Evolutionary conservation across 1,140 invertebrate species (phyloP).

Genomic region (Babylonia areolata): DNA sequence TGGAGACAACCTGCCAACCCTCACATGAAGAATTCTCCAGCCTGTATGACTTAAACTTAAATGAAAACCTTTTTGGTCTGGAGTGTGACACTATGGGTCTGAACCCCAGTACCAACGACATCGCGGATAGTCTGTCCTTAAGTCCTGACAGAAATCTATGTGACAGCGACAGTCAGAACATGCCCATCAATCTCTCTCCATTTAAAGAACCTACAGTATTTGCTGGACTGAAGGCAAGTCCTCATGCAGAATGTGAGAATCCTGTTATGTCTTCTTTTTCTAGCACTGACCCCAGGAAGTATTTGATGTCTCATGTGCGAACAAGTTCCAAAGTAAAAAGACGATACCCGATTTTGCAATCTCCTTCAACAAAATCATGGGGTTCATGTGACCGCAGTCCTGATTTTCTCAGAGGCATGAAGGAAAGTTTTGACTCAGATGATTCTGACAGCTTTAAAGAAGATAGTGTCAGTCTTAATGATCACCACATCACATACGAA

Average conservation of each 20-base stretch:
- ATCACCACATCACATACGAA: no score
- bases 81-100: conserved; percentile 43
- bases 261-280: no score
- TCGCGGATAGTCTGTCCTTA: conserved; percentile 47
- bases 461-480: no score
- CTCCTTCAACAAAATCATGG: no score
- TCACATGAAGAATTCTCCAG: conserved; percentile 28
- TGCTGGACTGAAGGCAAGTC: conserved; percentile 45
- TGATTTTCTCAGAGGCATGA: no score
- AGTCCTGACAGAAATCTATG: conserved; percentile 39
- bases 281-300: no score
- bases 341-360: no score
- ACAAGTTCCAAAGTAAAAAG: no score
- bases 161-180: conserved; percentile 42
- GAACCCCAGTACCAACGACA: conserved; percentile 39
- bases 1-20: conserved; percentile 13
- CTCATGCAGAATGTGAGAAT: background rate
- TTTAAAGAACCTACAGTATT: conserved; percentile 32
- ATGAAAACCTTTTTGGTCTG: conserved; percentile 58
- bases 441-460: no score
- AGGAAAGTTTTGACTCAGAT: no score
- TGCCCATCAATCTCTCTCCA: conserved; percentile 37
- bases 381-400: no score
- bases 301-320: no score
- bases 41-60: conserved; percentile 43